These are phyloP conservation scores for Adelognathus sp. DNA, from an alignment of 2,888 invertebrate species.

Conservation along the genomic window DNA sequence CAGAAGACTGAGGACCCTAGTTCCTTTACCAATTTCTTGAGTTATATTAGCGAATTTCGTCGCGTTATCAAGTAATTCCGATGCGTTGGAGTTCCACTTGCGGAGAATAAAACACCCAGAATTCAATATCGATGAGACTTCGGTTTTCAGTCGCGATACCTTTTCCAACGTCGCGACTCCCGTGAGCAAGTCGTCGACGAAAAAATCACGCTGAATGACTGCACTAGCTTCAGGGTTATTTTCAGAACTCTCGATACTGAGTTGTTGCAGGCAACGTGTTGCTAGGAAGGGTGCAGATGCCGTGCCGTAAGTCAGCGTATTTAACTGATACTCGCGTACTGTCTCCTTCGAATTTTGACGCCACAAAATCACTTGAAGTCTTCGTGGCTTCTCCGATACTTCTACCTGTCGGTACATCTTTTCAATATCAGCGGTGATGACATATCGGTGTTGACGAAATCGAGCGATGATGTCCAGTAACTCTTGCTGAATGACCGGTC, in stretches of 20 bases:
- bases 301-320: conserved; percentile 15
- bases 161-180: conserved; percentile 44
- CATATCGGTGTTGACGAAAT: conserved; percentile 38
- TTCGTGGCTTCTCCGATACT: conserved; percentile 39
- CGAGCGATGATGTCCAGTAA: conserved; percentile 36
- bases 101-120: conserved; percentile 28
- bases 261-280: conserved; percentile 11
- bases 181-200: conserved; percentile 49
- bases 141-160: conserved; percentile 7
- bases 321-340: not conserved
- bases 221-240: not conserved
- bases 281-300: conserved; percentile 27
- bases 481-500: conserved; percentile 55
- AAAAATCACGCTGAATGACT: conserved; percentile 47
- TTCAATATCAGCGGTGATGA: conserved; percentile 64
- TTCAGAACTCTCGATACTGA: not conserved
- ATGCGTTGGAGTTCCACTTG: conserved; percentile 43
- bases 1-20: conserved; percentile 19
- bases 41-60: not conserved
- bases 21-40: conserved; percentile 20
- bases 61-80: not conserved
- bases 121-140: too few species aligned
- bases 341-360: conserved; percentile 11
- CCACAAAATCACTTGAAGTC: conserved; percentile 67
- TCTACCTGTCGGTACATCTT: conserved; percentile 67